Evolutionary conservation across 2,888 invertebrate genomes (phyloP), one percentile per base, ranked within the genome.

Genomic region (Euphydryas editha): DNA sequence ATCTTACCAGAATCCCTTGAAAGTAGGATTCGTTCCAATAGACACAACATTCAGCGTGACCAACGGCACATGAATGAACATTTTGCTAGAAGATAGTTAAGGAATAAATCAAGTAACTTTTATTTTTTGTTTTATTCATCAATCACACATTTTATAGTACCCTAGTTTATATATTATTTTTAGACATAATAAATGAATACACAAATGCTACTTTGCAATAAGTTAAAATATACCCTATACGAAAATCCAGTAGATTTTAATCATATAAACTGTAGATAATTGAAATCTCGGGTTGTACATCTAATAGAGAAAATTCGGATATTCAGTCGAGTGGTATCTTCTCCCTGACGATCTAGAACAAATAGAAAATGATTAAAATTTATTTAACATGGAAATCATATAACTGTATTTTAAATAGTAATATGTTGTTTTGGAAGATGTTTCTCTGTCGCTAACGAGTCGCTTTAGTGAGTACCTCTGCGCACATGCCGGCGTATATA

Each of bases 31-130:
- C 97, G 96, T 79, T 95, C 98, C 15, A 99, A 98, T 82, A 94
- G 97, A 51, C 97, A 98, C 84, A 97, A 97, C 78, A 97, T 98
- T 73, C 98, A 99, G 84, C 94, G 98, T 65, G 96, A 96, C 4
- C 94, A 94, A 20, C 90, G 93, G 24, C 95, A 97, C 59, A 97
- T 98, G 97, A 95, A 97, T 76, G 94, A 95, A 69, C 95, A 98
- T 87, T 98, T 98, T 91, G 96, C 97, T 0, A 93, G 94, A 70
- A 93, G 96, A 80, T 95, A 54, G 15, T 57, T 51, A 49, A 58
- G 18, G 18, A 58, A 30, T 17, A 58, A 51, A 58, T 20, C 15
- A 64, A 51, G 42, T 58, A n/a, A 42, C 11, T n/a, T 36, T 30
- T 62, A 44, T 39, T 57, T 51, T 49, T 66, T 57, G 42, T 67